Conservation (phyloP, 2,888 invertebrate species). For the Oxyteleia sp. region DNA sequence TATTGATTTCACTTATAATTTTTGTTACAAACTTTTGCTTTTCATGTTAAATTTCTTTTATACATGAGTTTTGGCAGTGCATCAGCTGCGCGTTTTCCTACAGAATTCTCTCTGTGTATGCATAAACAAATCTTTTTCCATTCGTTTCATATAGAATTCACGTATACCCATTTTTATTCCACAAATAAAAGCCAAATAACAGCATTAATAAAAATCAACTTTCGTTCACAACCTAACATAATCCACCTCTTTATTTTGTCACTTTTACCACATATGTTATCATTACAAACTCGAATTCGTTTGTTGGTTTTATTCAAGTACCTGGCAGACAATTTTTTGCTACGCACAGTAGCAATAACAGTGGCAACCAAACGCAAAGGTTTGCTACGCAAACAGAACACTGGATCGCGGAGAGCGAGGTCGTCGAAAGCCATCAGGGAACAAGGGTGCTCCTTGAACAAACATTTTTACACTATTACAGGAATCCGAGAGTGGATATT, state of each 20-base stretch:
- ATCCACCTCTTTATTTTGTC: constrained; percentile 1
- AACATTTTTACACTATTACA: constrained; percentile 86
- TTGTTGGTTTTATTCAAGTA: constrained; percentile 55
- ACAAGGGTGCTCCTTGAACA: constrained; percentile 79
- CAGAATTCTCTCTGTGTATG: no score
- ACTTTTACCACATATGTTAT: constrained; percentile 45
- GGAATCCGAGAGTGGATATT: constrained; percentile 84
- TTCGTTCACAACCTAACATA: no score
- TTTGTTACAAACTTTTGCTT: no score
- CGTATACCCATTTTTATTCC: no score
- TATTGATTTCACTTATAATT: no score
- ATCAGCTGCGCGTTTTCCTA: no score
- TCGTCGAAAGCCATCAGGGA: constrained; percentile 57
- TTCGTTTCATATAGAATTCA: no score
- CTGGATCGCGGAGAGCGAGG: constrained; percentile 63
- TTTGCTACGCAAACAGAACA: constrained; percentile 81
- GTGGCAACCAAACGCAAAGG: constrained; percentile 65
- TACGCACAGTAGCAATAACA: constrained; percentile 59
- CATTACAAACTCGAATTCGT: constrained; percentile 31
- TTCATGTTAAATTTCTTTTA: no score
- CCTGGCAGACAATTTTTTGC: constrained; percentile 54
- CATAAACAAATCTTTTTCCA: no score
- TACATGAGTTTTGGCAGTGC: no score
- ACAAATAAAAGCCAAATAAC: no score
- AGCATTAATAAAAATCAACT: no score